These are phyloP conservation scores for Pyrocephalus nanus DNA, from an alignment of 2,797 vertebrate species.

Conservation along the genomic window DNA sequence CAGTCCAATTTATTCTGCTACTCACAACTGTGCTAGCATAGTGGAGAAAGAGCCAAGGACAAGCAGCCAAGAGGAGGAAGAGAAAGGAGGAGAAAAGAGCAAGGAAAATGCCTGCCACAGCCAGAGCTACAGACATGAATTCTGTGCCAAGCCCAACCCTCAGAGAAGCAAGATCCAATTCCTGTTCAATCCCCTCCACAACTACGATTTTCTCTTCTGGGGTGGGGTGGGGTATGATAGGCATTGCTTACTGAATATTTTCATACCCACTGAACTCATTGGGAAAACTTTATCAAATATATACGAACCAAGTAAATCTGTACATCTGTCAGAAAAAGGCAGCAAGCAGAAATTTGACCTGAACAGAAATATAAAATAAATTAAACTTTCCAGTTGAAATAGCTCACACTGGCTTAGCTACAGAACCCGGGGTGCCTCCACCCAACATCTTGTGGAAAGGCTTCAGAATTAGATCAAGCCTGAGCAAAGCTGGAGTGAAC, in stretches of 20 bases:
- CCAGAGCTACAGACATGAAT: background rate
- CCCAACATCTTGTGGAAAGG: background rate
- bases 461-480: background rate
- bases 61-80: slow-evolving; percentile 15
- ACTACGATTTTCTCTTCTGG: background rate
- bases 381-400: background rate
- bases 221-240: background rate
- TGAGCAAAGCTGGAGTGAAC: slow-evolving; percentile 12
- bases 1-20: background rate
- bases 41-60: background rate
- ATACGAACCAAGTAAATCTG: background rate
- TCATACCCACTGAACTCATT: background rate
- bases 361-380: background rate
- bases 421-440: background rate
- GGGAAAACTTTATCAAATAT: background rate
- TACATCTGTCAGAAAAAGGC: background rate
- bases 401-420: background rate
- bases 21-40: background rate
- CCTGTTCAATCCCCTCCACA: background rate
- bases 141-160: background rate
- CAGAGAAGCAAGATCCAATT: background rate
- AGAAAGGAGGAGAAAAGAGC: background rate
- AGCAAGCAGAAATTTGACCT: background rate
- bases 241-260: background rate
- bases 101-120: background rate